A percentile compares a stretch with the other conserved stretches of the same genome.
These are phyloP conservation scores for Epinephelus awoara DNA, from an alignment of 2,797 vertebrate genomes.

Conservation along the genomic window DNA sequence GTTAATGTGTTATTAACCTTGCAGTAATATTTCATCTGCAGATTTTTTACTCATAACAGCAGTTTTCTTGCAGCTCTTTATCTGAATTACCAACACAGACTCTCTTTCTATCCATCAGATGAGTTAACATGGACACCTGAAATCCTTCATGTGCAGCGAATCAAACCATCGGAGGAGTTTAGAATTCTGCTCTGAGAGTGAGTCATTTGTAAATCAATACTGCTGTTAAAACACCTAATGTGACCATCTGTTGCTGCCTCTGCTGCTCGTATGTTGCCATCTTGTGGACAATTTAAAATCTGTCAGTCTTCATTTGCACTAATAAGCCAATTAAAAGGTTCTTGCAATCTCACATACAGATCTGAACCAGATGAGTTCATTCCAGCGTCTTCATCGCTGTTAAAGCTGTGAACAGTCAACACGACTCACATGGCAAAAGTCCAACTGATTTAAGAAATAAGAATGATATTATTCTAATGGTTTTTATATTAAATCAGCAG, in stretches of 20 bases:
- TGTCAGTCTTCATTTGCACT: conserved; percentile 38
- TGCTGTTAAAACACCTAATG: conserved; percentile 30
- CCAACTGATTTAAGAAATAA: neutral
- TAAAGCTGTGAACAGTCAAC: neutral
- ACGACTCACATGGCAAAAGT: neutral
- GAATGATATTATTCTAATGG: neutral
- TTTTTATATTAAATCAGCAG: neutral
- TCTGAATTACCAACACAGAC: neutral
- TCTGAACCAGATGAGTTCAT: neutral
- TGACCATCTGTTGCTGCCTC: conserved; percentile 69
- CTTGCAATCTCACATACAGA: neutral
- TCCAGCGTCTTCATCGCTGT: neutral
- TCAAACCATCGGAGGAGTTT: conserved; percentile 4
- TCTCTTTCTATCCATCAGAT: neutral
- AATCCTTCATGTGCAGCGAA: neutral
- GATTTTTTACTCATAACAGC: neutral
- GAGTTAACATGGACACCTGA: neutral
- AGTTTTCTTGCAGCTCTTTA: neutral
- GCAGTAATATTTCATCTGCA: neutral
- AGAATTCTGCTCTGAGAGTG: conserved; percentile 20
- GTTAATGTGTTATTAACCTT: conserved; percentile 30
- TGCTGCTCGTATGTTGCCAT: conserved; percentile 71
- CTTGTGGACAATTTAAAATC: conserved; percentile 73
- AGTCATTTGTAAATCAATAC: conserved; percentile 53
- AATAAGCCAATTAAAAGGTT: conserved; percentile 8